A percentile compares a stretch with the other conserved stretches of the same genome.
Evolutionary conservation across 2,888 invertebrate species (phyloP).

Genomic region (Chamaedrilus cognettii): DNA sequence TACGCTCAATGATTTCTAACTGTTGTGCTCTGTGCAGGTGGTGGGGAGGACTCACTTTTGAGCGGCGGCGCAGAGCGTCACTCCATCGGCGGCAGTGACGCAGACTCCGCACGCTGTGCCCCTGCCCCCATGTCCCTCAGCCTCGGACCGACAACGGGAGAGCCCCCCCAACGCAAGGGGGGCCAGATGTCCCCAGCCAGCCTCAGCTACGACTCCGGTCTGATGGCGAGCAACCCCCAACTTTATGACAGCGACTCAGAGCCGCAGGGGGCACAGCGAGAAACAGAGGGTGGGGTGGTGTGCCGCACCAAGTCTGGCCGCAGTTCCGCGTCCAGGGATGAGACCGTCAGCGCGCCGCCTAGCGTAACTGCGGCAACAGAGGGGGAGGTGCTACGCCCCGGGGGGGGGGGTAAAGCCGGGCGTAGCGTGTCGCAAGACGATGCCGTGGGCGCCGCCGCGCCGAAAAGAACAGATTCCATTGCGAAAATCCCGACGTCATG

Average conservation of each 20-base stretch:
- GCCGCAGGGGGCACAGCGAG: background rate
- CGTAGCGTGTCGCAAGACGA: background rate
- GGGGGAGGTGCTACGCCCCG: no score
- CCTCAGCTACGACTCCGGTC: conserved; percentile 15
- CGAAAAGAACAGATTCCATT: no score
- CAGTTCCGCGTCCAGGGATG: background rate
- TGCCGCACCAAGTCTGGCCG: background rate
- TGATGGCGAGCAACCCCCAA: conserved; percentile 13
- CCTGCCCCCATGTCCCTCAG: background rate
- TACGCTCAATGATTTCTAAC: no score
- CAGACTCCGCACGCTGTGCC: background rate
- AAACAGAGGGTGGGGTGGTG: no score
- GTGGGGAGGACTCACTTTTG: background rate
- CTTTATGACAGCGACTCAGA: background rate
- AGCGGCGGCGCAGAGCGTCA: background rate
- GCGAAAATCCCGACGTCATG: no score
- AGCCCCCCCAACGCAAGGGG: no score
- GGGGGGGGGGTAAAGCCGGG: no score
- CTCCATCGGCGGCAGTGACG: background rate
- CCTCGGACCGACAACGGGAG: background rate
- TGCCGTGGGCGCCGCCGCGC: no score
- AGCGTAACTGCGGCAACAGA: no score
- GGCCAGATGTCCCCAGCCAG: background rate
- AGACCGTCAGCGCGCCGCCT: background rate
- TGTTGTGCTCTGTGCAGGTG: background rate